phyloP scores from a whole-genome alignment of 30 jellyfish, hydroid and myxozoan genomes.

The Catostylus mosaicus region DNA sequence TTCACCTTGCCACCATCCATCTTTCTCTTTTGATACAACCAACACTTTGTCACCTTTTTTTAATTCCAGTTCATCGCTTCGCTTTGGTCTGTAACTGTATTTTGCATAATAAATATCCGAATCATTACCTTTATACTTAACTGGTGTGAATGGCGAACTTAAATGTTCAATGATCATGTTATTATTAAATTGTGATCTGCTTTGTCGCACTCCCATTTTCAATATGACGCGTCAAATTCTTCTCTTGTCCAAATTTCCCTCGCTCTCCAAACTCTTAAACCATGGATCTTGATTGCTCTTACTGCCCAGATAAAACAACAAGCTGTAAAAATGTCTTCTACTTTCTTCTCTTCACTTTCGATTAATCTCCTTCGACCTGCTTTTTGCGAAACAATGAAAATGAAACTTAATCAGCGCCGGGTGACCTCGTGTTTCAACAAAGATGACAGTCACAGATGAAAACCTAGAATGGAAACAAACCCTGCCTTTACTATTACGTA shows the following conservation, averaged over 20 bases:
- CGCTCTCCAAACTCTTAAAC: too few species aligned
- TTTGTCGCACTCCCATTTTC: conserved; percentile 56
- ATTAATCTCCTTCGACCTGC: not conserved
- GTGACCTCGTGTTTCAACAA: not conserved
- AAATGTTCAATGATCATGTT: conserved; percentile 60
- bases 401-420: not conserved
- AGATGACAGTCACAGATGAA: too few species aligned
- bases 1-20: conserved; percentile 98
- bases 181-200: conserved; percentile 35
- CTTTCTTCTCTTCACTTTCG: not conserved
- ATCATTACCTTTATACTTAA: conserved; percentile 19
- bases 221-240: not conserved
- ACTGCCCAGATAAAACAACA: too few species aligned
- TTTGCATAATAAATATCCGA: conserved; percentile 64
- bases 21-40: conserved; percentile 79
- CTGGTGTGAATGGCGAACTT: conserved; percentile 54
- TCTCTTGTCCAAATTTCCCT: too few species aligned
- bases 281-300: too few species aligned
- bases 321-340: too few species aligned
- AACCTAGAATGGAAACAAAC: not conserved
- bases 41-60: conserved; percentile 80
- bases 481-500: not conserved
- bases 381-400: too few species aligned
- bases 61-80: conserved; percentile 89
- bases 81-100: conserved; percentile 71